Conservation (phyloP, 2,797 vertebrate genomes). For the Danio choprae region DNA sequence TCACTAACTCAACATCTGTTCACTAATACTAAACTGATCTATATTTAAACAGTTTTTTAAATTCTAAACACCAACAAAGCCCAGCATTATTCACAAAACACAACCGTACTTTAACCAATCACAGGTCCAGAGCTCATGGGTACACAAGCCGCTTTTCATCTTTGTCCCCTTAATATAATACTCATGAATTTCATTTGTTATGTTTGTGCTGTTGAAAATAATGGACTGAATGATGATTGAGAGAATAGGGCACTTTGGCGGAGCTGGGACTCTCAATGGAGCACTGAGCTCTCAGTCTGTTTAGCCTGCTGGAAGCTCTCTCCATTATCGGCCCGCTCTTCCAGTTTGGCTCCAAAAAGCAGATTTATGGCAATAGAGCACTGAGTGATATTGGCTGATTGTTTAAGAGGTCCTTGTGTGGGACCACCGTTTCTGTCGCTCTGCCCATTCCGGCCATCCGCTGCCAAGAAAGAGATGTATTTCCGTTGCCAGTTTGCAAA, state of each 20-base stretch:
- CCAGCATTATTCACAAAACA: neutral
- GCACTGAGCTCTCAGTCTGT: conserved; percentile 20
- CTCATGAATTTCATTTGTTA: conserved; percentile 40
- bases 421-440: conserved; percentile 30
- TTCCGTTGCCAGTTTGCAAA: conserved; percentile 25
- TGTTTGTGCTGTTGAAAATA: conserved; percentile 34
- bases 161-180: conserved; percentile 28
- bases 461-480: conserved; percentile 11
- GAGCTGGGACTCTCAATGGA: conserved; percentile 15
- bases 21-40: neutral
- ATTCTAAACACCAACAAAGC: neutral
- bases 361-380: conserved; percentile 30
- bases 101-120: neutral
- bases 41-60: neutral
- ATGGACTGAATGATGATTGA: conserved; percentile 41
- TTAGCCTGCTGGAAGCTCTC: conserved; percentile 31
- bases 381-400: conserved; percentile 46
- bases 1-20: too few relatives aligned
- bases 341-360: conserved; percentile 45
- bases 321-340: conserved; percentile 42
- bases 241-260: conserved; percentile 22
- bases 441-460: conserved; percentile 19
- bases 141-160: conserved; percentile 1
- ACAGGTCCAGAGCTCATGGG: neutral
- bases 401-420: conserved; percentile 30